Evolutionary conservation across 2,113 vertebrate species (phyloP).

Genomic region (Crotalus tigris): DNA sequence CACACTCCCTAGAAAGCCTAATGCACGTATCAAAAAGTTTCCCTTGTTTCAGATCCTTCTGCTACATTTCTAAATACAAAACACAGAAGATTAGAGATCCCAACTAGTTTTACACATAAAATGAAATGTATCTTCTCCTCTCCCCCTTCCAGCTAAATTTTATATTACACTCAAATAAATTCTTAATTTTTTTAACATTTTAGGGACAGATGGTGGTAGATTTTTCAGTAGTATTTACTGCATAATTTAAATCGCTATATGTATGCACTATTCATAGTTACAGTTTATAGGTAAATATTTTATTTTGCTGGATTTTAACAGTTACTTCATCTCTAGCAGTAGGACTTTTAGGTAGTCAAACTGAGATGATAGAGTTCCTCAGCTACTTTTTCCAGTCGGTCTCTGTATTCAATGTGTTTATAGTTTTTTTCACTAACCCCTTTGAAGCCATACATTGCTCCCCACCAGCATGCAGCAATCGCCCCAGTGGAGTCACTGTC

Average conservation of each 20-base stretch:
- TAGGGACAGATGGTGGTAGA: neutral
- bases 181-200: neutral
- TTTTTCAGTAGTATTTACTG: no score
- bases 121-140: no score
- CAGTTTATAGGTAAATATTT: neutral
- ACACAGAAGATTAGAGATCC: neutral
- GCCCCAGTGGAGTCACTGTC: slow-evolving; percentile 78
- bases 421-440: slow-evolving; percentile 69
- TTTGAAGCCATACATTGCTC: slow-evolving; percentile 69
- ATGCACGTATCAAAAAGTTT: neutral
- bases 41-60: neutral
- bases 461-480: slow-evolving; percentile 80
- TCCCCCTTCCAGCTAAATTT: neutral
- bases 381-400: slow-evolving; percentile 67
- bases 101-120: neutral
- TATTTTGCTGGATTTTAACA: neutral
- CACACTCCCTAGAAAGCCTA: neutral
- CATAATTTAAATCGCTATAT: neutral
- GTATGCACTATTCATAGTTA: neutral
- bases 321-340: neutral
- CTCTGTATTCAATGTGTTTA: slow-evolving; percentile 71
- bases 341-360: neutral
- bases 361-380: slow-evolving; percentile 61
- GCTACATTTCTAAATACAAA: neutral
- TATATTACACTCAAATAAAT: neutral